Percentiles rank a stretch among this genome's conserved stretches.
Evolutionary conservation across 2,888 invertebrate genomes (phyloP).

Genomic region (Cactoblastis cactorum): DNA sequence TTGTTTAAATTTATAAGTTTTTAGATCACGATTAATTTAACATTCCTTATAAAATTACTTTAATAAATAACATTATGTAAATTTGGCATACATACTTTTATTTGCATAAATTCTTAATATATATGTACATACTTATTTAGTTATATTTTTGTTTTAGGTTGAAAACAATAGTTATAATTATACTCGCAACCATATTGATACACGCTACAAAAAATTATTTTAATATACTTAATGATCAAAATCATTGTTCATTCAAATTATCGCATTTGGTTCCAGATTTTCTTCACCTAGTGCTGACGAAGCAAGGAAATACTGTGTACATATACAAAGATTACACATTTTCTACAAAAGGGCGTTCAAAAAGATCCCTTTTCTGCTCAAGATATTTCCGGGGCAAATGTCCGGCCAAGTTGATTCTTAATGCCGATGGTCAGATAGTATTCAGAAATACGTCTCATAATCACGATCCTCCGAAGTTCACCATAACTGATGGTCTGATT

Average conservation of each 20-base stretch:
- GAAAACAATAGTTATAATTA: too few relatives aligned
- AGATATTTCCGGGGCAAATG: conserved; percentile 14
- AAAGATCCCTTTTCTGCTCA: conserved; percentile 9
- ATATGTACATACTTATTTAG: too few relatives aligned
- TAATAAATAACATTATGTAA: too few relatives aligned
- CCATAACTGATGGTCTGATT: background rate
- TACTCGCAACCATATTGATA: too few relatives aligned
- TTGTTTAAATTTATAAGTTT: too few relatives aligned
- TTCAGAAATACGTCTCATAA: background rate
- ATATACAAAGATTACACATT: conserved; percentile 9
- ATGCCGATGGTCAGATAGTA: background rate
- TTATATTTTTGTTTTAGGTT: too few relatives aligned
- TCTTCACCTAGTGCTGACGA: background rate
- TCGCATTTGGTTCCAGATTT: background rate
- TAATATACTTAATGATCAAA: too few relatives aligned
- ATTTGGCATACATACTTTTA: too few relatives aligned
- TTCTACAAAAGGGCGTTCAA: conserved; percentile 8
- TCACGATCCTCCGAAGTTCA: conserved; percentile 9
- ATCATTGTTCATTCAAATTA: background rate
- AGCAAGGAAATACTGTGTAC: background rate
- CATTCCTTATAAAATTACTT: too few relatives aligned
- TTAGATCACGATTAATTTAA: too few relatives aligned
- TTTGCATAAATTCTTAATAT: too few relatives aligned
- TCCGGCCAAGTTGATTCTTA: background rate
- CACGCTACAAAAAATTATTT: too few relatives aligned